Conservation (phyloP, 1,140 invertebrate genomes). For the Apolygus lucorum region DNA sequence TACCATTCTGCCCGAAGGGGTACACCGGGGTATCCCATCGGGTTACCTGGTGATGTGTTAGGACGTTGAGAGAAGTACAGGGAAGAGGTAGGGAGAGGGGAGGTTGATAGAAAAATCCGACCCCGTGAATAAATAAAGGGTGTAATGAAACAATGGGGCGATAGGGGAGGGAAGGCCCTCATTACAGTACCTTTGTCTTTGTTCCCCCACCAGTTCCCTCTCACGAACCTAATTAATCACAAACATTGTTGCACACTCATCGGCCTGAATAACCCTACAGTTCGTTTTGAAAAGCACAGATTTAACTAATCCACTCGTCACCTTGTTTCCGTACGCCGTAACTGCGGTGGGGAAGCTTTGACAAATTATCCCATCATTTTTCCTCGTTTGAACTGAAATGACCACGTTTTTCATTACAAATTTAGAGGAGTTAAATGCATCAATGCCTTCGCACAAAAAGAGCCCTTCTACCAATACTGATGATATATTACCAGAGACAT, state of each 20-base stretch:
- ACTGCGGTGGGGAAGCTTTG: not conserved
- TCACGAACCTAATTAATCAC: not conserved
- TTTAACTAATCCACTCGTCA: slow-evolving; percentile 1
- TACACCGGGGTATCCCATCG: not conserved
- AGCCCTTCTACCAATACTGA: too few species aligned
- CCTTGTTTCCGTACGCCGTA: not conserved
- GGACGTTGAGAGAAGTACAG: too few species aligned
- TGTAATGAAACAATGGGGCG: not conserved
- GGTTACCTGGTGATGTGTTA: not conserved
- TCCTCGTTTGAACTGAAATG: not conserved
- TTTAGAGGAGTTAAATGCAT: slow-evolving; percentile 5
- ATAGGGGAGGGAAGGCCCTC: not conserved
- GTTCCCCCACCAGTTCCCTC: too few species aligned
- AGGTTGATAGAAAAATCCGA: not conserved
- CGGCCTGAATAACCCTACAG: slow-evolving; percentile 5
- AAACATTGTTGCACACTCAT: slow-evolving; percentile 13
- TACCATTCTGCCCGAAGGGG: not conserved
- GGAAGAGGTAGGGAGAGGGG: not conserved
- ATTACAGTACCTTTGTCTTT: not conserved
- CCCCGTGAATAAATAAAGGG: slow-evolving; percentile 8
- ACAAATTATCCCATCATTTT: not conserved
- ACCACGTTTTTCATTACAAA: slow-evolving; percentile 1
- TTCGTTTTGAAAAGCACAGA: slow-evolving; percentile 8
- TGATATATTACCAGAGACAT: too few species aligned
- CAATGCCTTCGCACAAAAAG: not conserved